Base-by-base conservation (phyloP, 2,797 vertebrate species). In the Phoebastria nigripes region DNA sequence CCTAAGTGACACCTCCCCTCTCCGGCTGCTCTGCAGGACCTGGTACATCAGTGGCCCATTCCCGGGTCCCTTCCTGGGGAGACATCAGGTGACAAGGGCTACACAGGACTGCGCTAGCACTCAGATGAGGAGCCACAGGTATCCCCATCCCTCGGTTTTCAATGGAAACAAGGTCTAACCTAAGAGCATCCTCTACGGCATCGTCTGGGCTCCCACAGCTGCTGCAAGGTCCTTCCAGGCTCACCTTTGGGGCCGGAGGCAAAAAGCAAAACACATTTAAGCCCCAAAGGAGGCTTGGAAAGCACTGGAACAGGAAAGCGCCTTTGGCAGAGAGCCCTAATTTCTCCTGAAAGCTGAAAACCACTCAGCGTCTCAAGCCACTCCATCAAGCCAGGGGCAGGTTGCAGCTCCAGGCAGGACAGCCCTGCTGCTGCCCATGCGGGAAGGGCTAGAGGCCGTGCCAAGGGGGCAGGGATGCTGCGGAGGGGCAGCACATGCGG, bases 181-280 rank as follows among this genome's bases (percentile, higher is more conserved):
- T 29, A 63, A 65, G 49, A 62, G 24, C 33, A 74, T 46, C 42
- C 15, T 62, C 84, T 4, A 4, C 0, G 3, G 52, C 65, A 66
- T 41, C 20, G 47, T 1, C 28, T 44, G 46, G 11, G n/a, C 63
- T 90, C n/a, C 52, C 24, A 69, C 9, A 54, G 39, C n/a, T 65
- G 46, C 41, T 31, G 47, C 51, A 77, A 54, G 20, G 9, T 37
- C 41, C 49, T 80, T 55, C 46, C 86, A 82, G 63, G 59, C 46
- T 52, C 51, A 1, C 9, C 4, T 71, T 70, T 85, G 56, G 70
- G 35, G 55, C 5, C 24, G 61, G 61, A 91, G 76, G 47, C 37
- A 70, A 81, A 92, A 73, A 65, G 33, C 26, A 94, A 82, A 85
- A 47, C 51, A 73, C 58, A 29, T 89, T 90, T 82, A 87, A 88